Evolutionary conservation across 2,888 invertebrate species (phyloP), one percentile per base, ranked within the genome.

Genomic region (Temnothorax ravouxi): DNA sequence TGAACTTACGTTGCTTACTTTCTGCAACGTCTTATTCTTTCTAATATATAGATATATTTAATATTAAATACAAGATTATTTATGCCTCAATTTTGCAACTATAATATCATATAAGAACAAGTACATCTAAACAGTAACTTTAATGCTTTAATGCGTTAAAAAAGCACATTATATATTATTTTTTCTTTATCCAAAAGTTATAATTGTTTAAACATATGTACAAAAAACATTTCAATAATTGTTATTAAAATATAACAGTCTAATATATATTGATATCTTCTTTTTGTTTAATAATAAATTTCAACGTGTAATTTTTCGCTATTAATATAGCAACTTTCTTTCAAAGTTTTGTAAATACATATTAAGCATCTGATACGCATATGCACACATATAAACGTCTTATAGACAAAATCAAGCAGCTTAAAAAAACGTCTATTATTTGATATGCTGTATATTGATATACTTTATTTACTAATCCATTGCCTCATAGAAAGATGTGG

Each of bases 1-100:
- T 41, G 3, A 75, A 54, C 13, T 76, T 54, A 54, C 11, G 13
- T 38, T 76, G 59, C 13, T 67, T 34, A 34, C 3, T 80, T 80
- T 38, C n/a, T 21, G 50, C 50, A 81, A 56, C 3, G 21, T 52
- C 2, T 79, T 34, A 29, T 69, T 44, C 15, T 56, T 44, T 25
- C 2, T 25, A 47, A 47, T 59, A 29, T 29, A 29, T 29, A 29
- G 0, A 29, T 29, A 29, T 29, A 1, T 38, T 29, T 52, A 54
- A 52, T 62, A 62, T 29, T 47, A n/a, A 66, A 62, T 9, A 13
- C 21, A 34, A 34, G 0, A 29, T 15, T 44, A 38, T 2, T 18
- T 41, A 15, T 0, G 8, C 9, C n/a, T n/a, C 9, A 4, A 71
- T 54, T 52, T 69, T 52, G 13, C 13, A 34, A 38, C 2, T 62